A percentile compares a stretch with the other conserved stretches of the same genome.
These are phyloP conservation scores for Acromyrmex charruanus DNA, from an alignment of 1,140 invertebrate species.

Conservation along the genomic window DNA sequence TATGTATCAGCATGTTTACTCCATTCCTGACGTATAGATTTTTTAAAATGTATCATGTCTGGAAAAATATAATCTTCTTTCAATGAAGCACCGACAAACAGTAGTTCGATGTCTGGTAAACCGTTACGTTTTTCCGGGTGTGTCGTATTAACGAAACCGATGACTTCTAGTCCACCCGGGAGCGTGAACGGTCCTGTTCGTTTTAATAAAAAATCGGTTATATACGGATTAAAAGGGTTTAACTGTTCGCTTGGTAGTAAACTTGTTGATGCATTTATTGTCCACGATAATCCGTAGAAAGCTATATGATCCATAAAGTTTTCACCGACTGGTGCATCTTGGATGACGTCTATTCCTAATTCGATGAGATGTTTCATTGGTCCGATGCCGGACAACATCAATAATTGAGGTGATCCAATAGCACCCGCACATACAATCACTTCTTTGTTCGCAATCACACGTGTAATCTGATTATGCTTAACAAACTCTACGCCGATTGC, in stretches of 20 bases:
- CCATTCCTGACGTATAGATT: slow-evolving; percentile 86
- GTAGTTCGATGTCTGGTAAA: slow-evolving; percentile 92
- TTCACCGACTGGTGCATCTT: background rate
- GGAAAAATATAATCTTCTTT: slow-evolving; percentile 83
- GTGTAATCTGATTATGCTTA: background rate
- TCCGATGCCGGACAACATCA: slow-evolving; percentile 1
- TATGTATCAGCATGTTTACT: slow-evolving; percentile 86
- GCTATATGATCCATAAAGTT: background rate
- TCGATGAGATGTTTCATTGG: slow-evolving; percentile 4
- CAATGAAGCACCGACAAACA: slow-evolving; percentile 88
- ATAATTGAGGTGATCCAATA: background rate
- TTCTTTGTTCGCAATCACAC: background rate
- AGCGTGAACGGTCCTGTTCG: slow-evolving; percentile 91
- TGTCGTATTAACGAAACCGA: slow-evolving; percentile 92
- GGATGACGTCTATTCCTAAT: background rate
- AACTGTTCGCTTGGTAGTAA: slow-evolving; percentile 88
- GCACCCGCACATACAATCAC: background rate
- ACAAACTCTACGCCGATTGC: background rate
- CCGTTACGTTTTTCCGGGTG: slow-evolving; percentile 88
- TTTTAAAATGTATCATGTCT: slow-evolving; percentile 75
- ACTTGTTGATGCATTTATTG: background rate
- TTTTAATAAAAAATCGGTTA: slow-evolving; percentile 85
- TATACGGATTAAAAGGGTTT: slow-evolving; percentile 70
- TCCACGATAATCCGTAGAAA: background rate
- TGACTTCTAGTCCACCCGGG: slow-evolving; percentile 91